A percentile compares a stretch with the other conserved stretches of the same genome.
Conservation (phyloP, 2,888 invertebrate genomes). For the Hydraecia micacea region DNA sequence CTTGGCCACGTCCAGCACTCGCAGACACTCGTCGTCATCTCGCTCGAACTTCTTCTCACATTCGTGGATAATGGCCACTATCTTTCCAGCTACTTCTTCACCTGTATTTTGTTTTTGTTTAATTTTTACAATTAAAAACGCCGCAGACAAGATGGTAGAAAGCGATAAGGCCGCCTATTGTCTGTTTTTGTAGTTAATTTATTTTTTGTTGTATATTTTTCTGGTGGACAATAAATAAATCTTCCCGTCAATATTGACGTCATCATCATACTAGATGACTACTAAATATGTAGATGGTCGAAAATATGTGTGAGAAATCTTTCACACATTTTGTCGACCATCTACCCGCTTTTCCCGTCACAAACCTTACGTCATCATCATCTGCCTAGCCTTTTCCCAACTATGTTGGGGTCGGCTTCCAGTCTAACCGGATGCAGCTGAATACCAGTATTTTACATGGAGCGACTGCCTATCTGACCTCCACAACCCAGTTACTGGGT, state of each 20-base stretch:
- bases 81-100: conserved; percentile 73
- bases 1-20: conserved; percentile 80
- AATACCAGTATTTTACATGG: too few relatives aligned
- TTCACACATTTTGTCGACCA: not conserved
- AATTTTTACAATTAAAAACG: not conserved
- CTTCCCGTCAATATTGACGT: not conserved
- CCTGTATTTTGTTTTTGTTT: conserved; percentile 65
- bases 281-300: not conserved
- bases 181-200: not conserved
- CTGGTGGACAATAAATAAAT: not conserved
- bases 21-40: conserved; percentile 74
- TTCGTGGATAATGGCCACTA: conserved; percentile 75
- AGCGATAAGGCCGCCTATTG: not conserved
- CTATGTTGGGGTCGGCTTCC: too few relatives aligned
- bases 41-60: conserved; percentile 74
- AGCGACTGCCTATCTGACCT: too few relatives aligned
- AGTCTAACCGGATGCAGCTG: too few relatives aligned
- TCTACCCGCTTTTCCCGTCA: not conserved
- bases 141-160: not conserved
- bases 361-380: not conserved
- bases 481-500: too few relatives aligned
- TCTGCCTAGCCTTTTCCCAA: too few relatives aligned
- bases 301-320: not conserved
- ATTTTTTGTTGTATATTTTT: not conserved
- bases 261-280: not conserved